These are phyloP conservation scores for Drosophila ficusphila DNA, from an alignment of 1,140 invertebrate species.

Conservation along the genomic window DNA sequence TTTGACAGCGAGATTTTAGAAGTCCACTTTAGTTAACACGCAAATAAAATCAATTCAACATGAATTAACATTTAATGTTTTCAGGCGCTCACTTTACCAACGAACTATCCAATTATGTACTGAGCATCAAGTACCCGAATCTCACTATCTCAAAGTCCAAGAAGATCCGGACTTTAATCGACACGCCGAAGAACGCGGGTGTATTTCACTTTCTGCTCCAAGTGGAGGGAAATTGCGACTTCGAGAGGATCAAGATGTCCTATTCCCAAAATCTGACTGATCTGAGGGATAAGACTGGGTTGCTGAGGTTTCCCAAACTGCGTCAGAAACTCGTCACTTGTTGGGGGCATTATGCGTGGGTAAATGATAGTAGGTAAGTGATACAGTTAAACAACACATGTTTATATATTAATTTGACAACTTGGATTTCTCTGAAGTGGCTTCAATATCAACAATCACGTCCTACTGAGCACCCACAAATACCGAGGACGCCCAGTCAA, in stretches of 20 bases:
- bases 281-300: slow-evolving; percentile 85
- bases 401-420: not conserved
- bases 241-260: slow-evolving; percentile 84
- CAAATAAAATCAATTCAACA: not conserved
- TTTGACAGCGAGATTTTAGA: not conserved
- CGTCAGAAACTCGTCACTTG: slow-evolving; percentile 86
- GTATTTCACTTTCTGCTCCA: slow-evolving; percentile 88
- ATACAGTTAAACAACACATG: not conserved
- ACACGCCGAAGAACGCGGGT: slow-evolving; percentile 89
- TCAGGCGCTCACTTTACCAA: slow-evolving; percentile 75
- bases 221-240: slow-evolving; percentile 86
- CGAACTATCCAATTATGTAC: slow-evolving; percentile 73
- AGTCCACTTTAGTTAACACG: not conserved
- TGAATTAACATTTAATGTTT: slow-evolving; percentile 1
- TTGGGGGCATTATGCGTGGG: slow-evolving; percentile 90
- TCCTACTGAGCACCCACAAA: slow-evolving; percentile 86
- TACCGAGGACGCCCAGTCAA: slow-evolving; percentile 88
- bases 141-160: slow-evolving; percentile 87
- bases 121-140: slow-evolving; percentile 86
- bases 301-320: slow-evolving; percentile 87
- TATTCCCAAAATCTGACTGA: slow-evolving; percentile 86
- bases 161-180: slow-evolving; percentile 88
- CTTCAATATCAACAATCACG: slow-evolving; percentile 90
- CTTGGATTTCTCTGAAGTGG: slow-evolving; percentile 55
- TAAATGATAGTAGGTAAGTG: slow-evolving; percentile 81